Evolutionary conservation across 2,113 vertebrate genomes (phyloP), one percentile per base, ranked within the genome.

Genomic region (Cercopithecus mona): DNA sequence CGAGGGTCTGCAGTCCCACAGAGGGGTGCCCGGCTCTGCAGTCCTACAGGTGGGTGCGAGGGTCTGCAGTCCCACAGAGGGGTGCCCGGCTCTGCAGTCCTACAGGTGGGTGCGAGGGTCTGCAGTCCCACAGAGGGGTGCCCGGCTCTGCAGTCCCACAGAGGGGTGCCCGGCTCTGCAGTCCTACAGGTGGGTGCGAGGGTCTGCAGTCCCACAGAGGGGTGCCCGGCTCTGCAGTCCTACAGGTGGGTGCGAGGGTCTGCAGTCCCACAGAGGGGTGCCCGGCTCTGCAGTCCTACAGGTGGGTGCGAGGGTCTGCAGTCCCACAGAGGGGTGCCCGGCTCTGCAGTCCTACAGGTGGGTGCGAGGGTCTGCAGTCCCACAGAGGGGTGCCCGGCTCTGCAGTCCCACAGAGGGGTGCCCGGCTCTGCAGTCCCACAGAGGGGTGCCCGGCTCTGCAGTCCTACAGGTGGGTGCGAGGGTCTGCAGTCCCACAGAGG

Each of bases 101-200:
- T n/a, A 72, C 61, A 64, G 25, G 59, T 30, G 30, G 2, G 32
- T 64, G 61, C 17, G 23, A 0, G 9, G 59, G 23, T 27, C 98
- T 99, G 86, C 99, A 99, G 55, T 99, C 99, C 0, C 99, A 99
- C 99, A 99, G 99, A 99, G 99, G 91, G 40, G 70, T 87, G 8
- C 17, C 61, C 3, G 40, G 40, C 3, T 40, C 40, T 40, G 40
- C 40, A 40, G 40, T 3, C 38, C 38, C 38, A 38, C 38, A 38
- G 38, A 3, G 2, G 38, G 38, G 3, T 38, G 38, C 22, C 38
- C 9, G 0, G 23, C 11, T 25, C 40, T 40, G 70, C 35, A 22
- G 35, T 5, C 68, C 8, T n/a, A 72, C 61, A 64, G 25, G 59
- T 30, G 30, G 2, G 32, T 64, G 61, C 61, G n/a, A 0, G 40